Conservation (phyloP, 2,888 invertebrate species). For the Habroteleia sp. region DNA sequence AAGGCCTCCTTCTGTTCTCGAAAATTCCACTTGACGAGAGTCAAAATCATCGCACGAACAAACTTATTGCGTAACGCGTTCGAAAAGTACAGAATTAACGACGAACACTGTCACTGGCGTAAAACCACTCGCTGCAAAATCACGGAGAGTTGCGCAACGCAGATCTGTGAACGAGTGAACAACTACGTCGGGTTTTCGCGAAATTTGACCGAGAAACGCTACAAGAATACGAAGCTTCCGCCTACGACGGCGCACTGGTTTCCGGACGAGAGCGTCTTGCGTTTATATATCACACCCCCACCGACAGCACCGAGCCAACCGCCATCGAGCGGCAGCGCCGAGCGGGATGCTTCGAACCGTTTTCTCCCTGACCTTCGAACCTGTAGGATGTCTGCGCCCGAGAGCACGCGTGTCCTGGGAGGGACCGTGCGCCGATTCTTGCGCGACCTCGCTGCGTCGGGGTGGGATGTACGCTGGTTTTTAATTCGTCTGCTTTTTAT, state of each 20-base stretch:
- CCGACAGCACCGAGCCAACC: constrained; percentile 54
- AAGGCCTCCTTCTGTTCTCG: constrained; percentile 28
- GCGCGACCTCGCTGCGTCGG: not conserved
- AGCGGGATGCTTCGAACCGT: constrained; percentile 44
- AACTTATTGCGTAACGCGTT: not conserved
- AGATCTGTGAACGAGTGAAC: too few species aligned
- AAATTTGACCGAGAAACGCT: too few species aligned
- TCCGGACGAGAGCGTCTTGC: constrained; percentile 64
- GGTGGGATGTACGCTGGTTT: too few species aligned
- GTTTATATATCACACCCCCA: constrained; percentile 68
- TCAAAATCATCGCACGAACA: not conserved
- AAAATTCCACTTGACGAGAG: constrained; percentile 13
- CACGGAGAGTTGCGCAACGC: too few species aligned
- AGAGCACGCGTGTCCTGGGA: constrained; percentile 51
- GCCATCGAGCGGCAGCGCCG: constrained; percentile 32
- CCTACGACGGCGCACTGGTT: constrained; percentile 68
- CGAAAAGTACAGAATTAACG: too few species aligned
- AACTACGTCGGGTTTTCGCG: too few species aligned
- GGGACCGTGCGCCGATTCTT: constrained; percentile 53
- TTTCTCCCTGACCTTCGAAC: constrained; percentile 75
- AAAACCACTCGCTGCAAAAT: too few species aligned
- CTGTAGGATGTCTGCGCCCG: constrained; percentile 67
- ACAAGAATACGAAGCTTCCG: constrained; percentile 33
- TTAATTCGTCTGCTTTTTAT: too few species aligned
- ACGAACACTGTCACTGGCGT: constrained; percentile 1